Evolutionary conservation across 92 coral and sea anemone genomes (phyloP).

Genomic region (Phenganax marumi): DNA sequence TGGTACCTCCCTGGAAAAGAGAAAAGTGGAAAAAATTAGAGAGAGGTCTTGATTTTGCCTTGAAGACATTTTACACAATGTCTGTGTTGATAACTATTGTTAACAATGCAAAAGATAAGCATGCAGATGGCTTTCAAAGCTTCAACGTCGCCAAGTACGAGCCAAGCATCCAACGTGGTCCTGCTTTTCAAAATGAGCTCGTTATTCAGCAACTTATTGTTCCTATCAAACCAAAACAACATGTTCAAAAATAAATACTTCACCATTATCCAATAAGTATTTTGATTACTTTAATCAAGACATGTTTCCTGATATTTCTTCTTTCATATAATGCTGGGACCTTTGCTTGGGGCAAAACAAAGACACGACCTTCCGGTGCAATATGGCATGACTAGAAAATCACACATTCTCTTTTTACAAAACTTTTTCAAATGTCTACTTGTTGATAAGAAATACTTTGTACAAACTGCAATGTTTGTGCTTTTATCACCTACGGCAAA

Average conservation of each 20-base stretch:
- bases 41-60: constrained; percentile 19
- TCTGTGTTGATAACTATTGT: constrained; percentile 40
- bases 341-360: constrained; percentile 23
- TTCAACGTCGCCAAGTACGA: constrained; percentile 32
- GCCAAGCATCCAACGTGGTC: constrained; percentile 41
- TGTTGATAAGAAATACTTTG: neutral
- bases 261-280: neutral
- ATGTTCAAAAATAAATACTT: neutral
- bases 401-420: neutral
- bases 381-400: neutral
- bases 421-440: neutral
- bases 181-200: neutral
- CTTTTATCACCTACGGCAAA: neutral
- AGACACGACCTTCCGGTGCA: constrained; percentile 18
- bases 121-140: constrained; percentile 49
- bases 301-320: constrained; percentile 12
- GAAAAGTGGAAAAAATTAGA: constrained; percentile 24
- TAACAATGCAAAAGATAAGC: constrained; percentile 48
- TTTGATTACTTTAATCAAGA: constrained; percentile 8
- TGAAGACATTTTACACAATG: constrained; percentile 22
- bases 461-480: constrained; percentile 2
- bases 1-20: constrained; percentile 30
- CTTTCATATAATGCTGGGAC: constrained; percentile 16
- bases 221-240: constrained; percentile 6
- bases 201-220: neutral